Evolutionary conservation across 2,797 vertebrate species (phyloP).

Genomic region (Aldrovandia affinis): DNA sequence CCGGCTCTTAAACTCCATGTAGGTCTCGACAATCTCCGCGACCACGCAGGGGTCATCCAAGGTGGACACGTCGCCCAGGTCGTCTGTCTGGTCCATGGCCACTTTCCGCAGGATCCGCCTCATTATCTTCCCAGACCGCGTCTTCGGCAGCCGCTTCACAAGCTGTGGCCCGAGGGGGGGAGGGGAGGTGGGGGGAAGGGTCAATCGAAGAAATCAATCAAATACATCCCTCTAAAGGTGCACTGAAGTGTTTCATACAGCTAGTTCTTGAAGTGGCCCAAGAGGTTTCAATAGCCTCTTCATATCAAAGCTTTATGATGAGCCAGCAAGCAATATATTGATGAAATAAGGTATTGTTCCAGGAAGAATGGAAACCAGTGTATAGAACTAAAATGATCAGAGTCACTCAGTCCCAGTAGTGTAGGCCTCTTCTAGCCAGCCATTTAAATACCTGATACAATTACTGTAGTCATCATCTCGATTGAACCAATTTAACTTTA

Average conservation of each 20-base stretch:
- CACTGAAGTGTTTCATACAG: neutral
- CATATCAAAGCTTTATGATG: neutral
- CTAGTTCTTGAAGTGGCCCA: neutral
- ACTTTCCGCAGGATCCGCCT: slow-evolving; percentile 89
- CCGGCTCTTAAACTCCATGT: slow-evolving; percentile 70
- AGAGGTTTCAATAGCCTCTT: neutral
- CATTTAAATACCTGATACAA: neutral
- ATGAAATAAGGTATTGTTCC: slow-evolving; percentile 1
- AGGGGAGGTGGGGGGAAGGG: neutral
- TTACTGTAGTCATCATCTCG: neutral
- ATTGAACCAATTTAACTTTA: too few species aligned
- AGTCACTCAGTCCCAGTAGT: neutral
- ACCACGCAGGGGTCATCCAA: slow-evolving; percentile 87
- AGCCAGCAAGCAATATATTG: neutral
- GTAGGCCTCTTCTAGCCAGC: neutral
- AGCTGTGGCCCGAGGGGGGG: slow-evolving; percentile 71
- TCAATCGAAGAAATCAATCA: neutral
- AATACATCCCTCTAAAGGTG: neutral
- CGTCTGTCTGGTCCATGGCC: slow-evolving; percentile 64
- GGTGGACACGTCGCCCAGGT: slow-evolving; percentile 88
- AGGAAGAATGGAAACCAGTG: neutral
- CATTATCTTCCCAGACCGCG: slow-evolving; percentile 95
- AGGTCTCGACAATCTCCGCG: slow-evolving; percentile 80
- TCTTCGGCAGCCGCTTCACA: slow-evolving; percentile 91
- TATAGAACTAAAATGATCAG: too few species aligned